phyloP scores from a whole-genome alignment of 2,113 vertebrate genomes.

The Balaeniceps rex region DNA sequence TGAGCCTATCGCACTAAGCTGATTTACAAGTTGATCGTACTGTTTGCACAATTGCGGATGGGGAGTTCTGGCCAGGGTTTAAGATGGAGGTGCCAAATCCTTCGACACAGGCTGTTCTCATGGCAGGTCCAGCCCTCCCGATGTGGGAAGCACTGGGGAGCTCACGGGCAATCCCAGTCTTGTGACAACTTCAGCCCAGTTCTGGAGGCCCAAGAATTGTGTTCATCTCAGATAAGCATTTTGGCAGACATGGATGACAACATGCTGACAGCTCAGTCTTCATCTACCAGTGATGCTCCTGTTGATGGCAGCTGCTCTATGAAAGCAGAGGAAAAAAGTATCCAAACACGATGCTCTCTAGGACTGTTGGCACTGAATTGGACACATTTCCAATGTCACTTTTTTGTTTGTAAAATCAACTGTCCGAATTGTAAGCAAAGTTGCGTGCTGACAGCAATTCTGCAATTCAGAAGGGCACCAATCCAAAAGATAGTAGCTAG shows the following conservation, averaged over 20 bases:
- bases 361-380: not conserved
- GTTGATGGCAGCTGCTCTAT: not conserved
- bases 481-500: not conserved
- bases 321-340: not conserved
- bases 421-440: not conserved
- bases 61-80: not conserved
- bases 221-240: not conserved
- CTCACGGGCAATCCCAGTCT: not conserved
- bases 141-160: not conserved
- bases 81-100: not conserved
- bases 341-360: not conserved
- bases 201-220: not conserved
- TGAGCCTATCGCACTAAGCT: not conserved
- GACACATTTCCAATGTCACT: not conserved
- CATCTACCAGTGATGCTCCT: not conserved
- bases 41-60: not conserved
- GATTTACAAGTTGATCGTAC: not conserved
- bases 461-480: not conserved
- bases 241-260: not conserved
- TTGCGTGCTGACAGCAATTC: not conserved
- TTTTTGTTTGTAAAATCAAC: not conserved
- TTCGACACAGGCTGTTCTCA: not conserved
- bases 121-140: not conserved
- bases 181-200: not conserved
- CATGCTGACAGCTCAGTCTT: not conserved